phyloP scores from a whole-genome alignment of 30 jellyfish, hydroid and myxozoan species.

The Hydra vulgaris region DNA sequence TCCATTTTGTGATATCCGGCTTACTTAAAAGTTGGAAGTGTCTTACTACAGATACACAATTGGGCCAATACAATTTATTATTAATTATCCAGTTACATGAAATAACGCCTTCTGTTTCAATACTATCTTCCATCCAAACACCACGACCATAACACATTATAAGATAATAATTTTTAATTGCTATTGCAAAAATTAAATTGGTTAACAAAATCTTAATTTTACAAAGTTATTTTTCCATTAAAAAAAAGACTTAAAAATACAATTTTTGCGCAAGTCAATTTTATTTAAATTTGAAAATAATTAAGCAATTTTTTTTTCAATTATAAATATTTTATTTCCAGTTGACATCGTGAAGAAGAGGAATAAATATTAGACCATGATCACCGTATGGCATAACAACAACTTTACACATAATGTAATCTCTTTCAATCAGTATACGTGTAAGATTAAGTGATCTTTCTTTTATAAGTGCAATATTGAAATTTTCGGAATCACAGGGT shows the following conservation, averaged over 20 bases:
- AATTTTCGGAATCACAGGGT: slow-evolving; percentile 13
- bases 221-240: neutral
- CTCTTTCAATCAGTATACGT: neutral
- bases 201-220: neutral
- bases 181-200: neutral
- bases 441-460: neutral
- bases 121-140: neutral
- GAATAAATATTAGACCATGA: no score
- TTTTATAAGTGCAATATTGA: neutral
- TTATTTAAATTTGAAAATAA: neutral
- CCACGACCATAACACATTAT: neutral
- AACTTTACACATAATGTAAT: neutral
- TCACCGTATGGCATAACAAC: neutral
- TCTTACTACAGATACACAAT: neutral
- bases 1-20: no score
- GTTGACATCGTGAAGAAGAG: neutral
- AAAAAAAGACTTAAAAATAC: neutral
- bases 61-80: neutral
- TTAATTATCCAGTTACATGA: neutral
- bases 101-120: neutral
- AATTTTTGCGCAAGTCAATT: neutral
- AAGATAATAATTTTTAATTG: neutral
- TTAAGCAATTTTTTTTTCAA: neutral
- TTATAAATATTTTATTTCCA: neutral
- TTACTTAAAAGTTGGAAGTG: neutral